Base-by-base conservation (phyloP, 1,140 invertebrate genomes). In the Lasaia peninsularis region DNA sequence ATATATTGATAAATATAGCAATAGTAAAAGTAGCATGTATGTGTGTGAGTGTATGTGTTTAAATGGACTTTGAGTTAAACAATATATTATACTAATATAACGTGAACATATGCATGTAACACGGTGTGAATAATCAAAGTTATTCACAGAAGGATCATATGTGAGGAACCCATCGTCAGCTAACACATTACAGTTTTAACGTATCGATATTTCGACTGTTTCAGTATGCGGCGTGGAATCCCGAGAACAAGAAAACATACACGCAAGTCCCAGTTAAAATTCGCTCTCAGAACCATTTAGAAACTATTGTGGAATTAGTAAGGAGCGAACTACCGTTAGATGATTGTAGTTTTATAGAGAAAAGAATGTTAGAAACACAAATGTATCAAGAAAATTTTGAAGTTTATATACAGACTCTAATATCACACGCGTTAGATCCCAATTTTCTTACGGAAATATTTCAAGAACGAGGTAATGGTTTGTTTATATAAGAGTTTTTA, bases 361-460 rank as follows among this genome's bases (percentile, higher is more conserved):
- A 93, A 73, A 92, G 92, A 54, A 94, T 95, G 91, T 91, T 94
- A 66, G 93, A 95, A 56, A 93, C 92, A 52, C 91, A 94, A 69
- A 92, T 93, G 65, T 94, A 95, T 88, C 93, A 95, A 74, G 95
- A 96, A 70, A 94, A 95, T 83, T 97, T 97, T 84, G 95, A 96
- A 91, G 95, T 97, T 4, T 97, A 96, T 70, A 94, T 97, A 81
- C 96, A 97, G 80, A 96, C 96, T 5, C 91, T 97, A 66, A 96
- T 97, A 69, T 97, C 96, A 1, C 96, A 97, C 88, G 95, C 95
- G 1, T 88, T 97, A 49, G 96, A 97, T 89, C 94, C 95, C 2
- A 96, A 96, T 88, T 97, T 97, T 76, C 90, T 97, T 0, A 93
- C 92, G 11, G 96, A 97, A 91, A 97, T 97, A 81, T 95, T 95